Conservation (phyloP, 2,888 invertebrate genomes). For the Neuroscelio doddi region DNA sequence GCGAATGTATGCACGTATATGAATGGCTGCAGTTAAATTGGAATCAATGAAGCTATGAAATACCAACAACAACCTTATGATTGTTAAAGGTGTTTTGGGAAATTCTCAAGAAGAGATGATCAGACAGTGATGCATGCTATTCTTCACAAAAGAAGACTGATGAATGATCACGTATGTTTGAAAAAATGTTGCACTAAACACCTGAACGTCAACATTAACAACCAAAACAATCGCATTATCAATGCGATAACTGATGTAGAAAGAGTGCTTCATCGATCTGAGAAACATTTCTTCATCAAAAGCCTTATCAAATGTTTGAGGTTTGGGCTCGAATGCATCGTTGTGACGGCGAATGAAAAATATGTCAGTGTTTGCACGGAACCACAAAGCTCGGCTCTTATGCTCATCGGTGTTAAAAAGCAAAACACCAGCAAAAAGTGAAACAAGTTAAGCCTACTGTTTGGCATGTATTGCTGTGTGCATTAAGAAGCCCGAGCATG, state of each 20-base stretch:
- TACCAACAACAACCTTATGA: neutral
- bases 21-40: conserved; percentile 7
- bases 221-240: neutral
- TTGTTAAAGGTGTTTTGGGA: neutral
- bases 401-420: conserved; percentile 16
- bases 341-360: conserved; percentile 19
- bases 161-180: conserved; percentile 26
- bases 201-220: conserved; percentile 10
- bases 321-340: conserved; percentile 8
- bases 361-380: conserved; percentile 38
- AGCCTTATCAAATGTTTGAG: conserved; percentile 20
- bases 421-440: conserved; percentile 22
- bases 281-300: conserved; percentile 13
- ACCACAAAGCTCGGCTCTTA: conserved; percentile 26
- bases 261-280: neutral
- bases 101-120: conserved; percentile 1
- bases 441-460: conserved; percentile 25
- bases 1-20: conserved; percentile 25
- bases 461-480: conserved; percentile 40
- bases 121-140: conserved; percentile 22
- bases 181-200: conserved; percentile 25
- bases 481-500: conserved; percentile 61
- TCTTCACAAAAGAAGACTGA: conserved; percentile 1
- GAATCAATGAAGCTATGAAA: conserved; percentile 11
- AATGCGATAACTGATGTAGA: neutral